These are phyloP conservation scores for Himantopus leucocephalus DNA, from an alignment of 2,113 vertebrate species.

Conservation along the genomic window DNA sequence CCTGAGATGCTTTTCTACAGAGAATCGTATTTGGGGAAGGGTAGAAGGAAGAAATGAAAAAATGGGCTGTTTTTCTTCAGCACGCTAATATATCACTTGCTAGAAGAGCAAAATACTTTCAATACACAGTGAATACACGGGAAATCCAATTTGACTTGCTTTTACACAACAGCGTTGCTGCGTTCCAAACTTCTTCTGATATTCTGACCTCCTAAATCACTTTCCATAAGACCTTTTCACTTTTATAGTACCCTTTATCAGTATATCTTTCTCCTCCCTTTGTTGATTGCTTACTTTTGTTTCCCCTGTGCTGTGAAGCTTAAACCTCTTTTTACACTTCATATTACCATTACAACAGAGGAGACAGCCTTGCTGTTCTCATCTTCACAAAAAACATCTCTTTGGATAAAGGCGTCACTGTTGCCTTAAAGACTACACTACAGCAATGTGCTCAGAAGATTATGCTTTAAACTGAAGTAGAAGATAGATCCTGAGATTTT, in stretches of 20 bases:
- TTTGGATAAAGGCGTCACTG: neutral
- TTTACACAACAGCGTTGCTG: neutral
- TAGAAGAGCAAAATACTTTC: neutral
- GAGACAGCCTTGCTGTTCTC: conserved; percentile 6
- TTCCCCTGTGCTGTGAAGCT: neutral
- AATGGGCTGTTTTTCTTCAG: neutral
- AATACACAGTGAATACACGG: neutral
- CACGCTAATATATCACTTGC: neutral
- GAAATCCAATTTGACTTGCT: neutral
- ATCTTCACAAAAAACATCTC: neutral
- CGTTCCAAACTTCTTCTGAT: neutral
- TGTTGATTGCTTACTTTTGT: neutral
- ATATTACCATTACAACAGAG: neutral
- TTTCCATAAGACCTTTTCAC: neutral
- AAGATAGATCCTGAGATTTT: neutral
- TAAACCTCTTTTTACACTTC: neutral
- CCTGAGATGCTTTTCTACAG: neutral
- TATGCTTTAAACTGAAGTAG: neutral
- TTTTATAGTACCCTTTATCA: neutral
- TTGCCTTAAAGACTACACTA: neutral
- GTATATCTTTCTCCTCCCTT: neutral
- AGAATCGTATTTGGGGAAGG: neutral
- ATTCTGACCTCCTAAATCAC: neutral
- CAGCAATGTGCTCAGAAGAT: neutral
- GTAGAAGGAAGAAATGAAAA: neutral